Percentiles rank a stretch among this genome's conserved stretches.
Evolutionary conservation across 2,888 invertebrate species (phyloP).

Genomic region (Pollenia labialis): DNA sequence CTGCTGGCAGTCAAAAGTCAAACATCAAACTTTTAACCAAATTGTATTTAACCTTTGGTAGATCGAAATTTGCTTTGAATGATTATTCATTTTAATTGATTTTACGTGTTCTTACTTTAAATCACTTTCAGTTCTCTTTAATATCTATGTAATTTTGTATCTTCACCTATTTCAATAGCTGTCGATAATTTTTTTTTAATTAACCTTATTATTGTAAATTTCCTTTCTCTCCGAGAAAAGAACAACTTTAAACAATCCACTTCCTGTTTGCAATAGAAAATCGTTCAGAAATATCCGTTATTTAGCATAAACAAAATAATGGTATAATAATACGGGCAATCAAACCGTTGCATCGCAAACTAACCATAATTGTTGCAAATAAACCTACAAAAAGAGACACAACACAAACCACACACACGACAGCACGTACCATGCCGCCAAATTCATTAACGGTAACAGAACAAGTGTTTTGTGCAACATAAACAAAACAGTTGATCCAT

Average conservation of each 20-base stretch:
- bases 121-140: not conserved
- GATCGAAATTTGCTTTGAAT: too few species aligned
- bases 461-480: conserved; percentile 63
- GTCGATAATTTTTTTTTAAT: conserved; percentile 28
- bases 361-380: conserved; percentile 37
- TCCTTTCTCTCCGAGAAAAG: conserved; percentile 45
- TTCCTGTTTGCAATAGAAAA: conserved; percentile 53
- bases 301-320: conserved; percentile 51
- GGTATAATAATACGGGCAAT: conserved; percentile 34
- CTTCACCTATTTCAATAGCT: not conserved
- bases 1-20: too few species aligned
- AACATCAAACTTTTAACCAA: too few species aligned
- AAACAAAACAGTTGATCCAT: conserved; percentile 37
- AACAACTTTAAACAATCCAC: conserved; percentile 33
- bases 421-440: conserved; percentile 45
- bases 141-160: not conserved
- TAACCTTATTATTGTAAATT: conserved; percentile 7
- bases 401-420: not conserved
- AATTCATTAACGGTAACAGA: conserved; percentile 67
- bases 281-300: conserved; percentile 11
- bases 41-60: too few species aligned
- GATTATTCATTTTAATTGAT: too few species aligned
- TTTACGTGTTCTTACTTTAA: too few species aligned
- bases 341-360: conserved; percentile 56
- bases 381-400: conserved; percentile 31